phyloP scores from a whole-genome alignment of 2,797 vertebrate species.

The Erpetoichthys calabaricus region DNA sequence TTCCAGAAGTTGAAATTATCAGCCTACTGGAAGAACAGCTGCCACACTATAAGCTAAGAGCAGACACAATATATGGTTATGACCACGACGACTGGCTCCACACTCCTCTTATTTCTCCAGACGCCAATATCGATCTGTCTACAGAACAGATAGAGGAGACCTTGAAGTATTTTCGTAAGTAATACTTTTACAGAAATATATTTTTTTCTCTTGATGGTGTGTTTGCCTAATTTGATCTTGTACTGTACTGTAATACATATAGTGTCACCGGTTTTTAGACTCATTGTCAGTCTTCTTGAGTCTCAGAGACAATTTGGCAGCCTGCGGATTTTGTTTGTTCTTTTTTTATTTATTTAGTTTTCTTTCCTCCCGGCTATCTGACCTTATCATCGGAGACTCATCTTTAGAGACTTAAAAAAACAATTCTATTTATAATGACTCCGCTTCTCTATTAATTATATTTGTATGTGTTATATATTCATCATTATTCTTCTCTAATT shows the following conservation, averaged over 20 bases:
- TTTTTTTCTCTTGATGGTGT: too few relatives aligned
- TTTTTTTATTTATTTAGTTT: too few relatives aligned
- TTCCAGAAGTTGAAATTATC: slow-evolving; percentile 97
- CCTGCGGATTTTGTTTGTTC: too few relatives aligned
- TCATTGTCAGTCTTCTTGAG: background rate
- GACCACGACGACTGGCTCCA: slow-evolving; percentile 97
- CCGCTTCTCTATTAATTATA: too few relatives aligned
- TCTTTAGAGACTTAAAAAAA: too few relatives aligned
- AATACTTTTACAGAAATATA: too few relatives aligned
- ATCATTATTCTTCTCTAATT: too few relatives aligned
- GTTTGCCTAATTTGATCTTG: too few relatives aligned
- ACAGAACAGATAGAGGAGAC: slow-evolving; percentile 95
- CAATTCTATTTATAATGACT: too few relatives aligned
- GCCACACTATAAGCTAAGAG: slow-evolving; percentile 91
- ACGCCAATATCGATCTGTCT: slow-evolving; percentile 74
- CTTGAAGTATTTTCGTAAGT: slow-evolving; percentile 96
- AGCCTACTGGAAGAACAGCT: slow-evolving; percentile 94
- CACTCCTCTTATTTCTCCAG: slow-evolving; percentile 79
- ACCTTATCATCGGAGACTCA: too few relatives aligned
- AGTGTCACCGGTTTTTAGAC: background rate
- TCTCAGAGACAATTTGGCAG: background rate
- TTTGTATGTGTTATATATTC: too few relatives aligned
- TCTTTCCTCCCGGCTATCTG: too few relatives aligned
- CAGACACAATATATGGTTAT: slow-evolving; percentile 92
- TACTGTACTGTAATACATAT: background rate